Base-by-base conservation (phyloP, 1,140 invertebrate species). In the Lordiphosa mommai region DNA sequence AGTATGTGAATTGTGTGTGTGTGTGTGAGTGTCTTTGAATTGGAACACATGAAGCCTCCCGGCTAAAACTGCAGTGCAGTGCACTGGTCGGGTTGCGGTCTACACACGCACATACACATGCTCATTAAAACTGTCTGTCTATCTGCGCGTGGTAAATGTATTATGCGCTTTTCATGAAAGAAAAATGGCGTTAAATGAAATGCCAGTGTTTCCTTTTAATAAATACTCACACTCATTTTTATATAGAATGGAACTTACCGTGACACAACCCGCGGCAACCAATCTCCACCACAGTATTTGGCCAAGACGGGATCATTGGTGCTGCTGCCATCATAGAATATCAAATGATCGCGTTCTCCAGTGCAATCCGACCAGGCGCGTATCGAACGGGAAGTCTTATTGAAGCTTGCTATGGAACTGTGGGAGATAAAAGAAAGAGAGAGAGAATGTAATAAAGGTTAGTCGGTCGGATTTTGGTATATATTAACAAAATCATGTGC, bases 221-320 rank as follows among this genome's bases (percentile, higher is more conserved):
- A 34, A 10, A 30, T 32, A 36, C 23, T 7, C 40, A 4, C 17
- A 23, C 10, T 23, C 13, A 38, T 23, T 46, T 43, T 40, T 44
- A n/a, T 49, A 43, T 27, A 32, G 6, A 34, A 43, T 16, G 49
- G 30, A 43, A 79, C 82, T 79, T 57, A 89, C 89, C 91, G 88
- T 36, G 93, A 92, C 9, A 93, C 92, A 9, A 97, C 92, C 34
- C 92, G 90, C 0, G 95, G 94, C 61, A 96, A 89, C 89, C 93
- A 94, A 88, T 94, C 93, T 7, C 95, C 95, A 3, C 96, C 96
- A 86, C 96, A 97, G 86, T 96, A 96, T 69, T 95, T 93, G 36
- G 96, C 92, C 58, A 97, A 90, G 1, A 97, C 92, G 0, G 95
- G 93, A 86, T 96, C 95, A 64, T 95, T 94, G 0, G 92, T 93